Evolutionary conservation across 2,113 vertebrate genomes (phyloP), one percentile per base, ranked within the genome.

Genomic region (Mesoclemmys tuberculata): DNA sequence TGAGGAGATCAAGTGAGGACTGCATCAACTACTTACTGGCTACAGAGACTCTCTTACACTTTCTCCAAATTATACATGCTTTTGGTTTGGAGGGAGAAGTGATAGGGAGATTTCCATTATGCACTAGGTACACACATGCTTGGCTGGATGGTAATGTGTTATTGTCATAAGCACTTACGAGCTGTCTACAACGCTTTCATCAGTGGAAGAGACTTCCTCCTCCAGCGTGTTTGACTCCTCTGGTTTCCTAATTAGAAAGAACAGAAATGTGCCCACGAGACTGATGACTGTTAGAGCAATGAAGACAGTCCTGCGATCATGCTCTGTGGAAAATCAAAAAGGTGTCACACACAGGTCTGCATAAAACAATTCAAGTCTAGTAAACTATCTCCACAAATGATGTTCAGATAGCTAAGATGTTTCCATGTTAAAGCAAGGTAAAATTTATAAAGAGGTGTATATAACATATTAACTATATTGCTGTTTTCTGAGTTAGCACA

Each of bases 251-350:
- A 99, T 99, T 91, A 99, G 99, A 95, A 99, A 99, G 98, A 99
- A 99, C 35, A 99, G 98, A 97, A 99, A 99, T 83, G 99, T 99
- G 80, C 99, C 99, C 71, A 99, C 99, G 92, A 99, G 98, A 96
- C 99, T 99, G 98, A 99, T 99, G 94, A 99, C 99, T 0, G 99
- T 99, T 84, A 99, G 98, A 19, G 99, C 99, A 96, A 99, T 99
- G 96, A 99, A 99, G 85, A 99, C 99, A 2, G 99, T 99, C 97
- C 98, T 98, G 6, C 99, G 99, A 97, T 99, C 99, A 1, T 98
- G 98, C 95, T 99, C 99, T 99, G 97, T 35, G 93, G 94, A 68
- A 87, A 95, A 91, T 94, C 88, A 97, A 95, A 85, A 89, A 82
- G 38, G 22, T 87, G 49, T 54, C 84, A 46, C 89, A 87, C 93